Evolutionary conservation across 2,888 invertebrate species (phyloP), one percentile per base, ranked within the genome.

Genomic region (Bimastos eiseni): DNA sequence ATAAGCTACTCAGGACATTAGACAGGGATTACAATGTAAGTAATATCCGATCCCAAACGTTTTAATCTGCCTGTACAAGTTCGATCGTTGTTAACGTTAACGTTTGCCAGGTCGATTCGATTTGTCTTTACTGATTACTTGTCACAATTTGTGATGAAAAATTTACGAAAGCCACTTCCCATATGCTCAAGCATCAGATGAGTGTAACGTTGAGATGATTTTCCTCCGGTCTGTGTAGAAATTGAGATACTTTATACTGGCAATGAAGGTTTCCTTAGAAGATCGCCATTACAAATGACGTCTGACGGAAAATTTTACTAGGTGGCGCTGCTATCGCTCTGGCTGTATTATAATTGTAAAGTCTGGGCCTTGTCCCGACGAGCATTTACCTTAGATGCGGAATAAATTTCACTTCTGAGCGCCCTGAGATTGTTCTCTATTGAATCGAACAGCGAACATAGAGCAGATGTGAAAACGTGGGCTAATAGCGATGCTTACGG

Each of bases 1-100:
- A 97, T 96, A 97, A 97, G 97, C 97, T 98, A 97, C 97, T 97
- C 96, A 97, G 97, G 97, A 97, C 98, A 96, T 97, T 98, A 96
- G 98, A 98, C 97, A 97, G 97, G 96, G 97, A 98, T 96, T 98
- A 98, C 97, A 98, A 98, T 98, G 98, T 98, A 97, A 98, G 98
- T 44, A n/a, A 8, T 30, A 90, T n/a, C 70, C 70, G 70, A 70
- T 70, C 70, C 30, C n/a, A 70, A 70, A 70, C 70, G 70, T 70
- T 70, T 70, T 70, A 70, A 70, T n/a, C n/a, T 30, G 13, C 24
- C 55, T 55, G 24, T 30, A 24, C 55, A 1, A 55, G 55, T 55
- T 30, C 70, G 70, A 70, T 70, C n/a, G 70, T 70, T 70, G n/a
- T 17, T 0, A 70, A 30, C 70, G 70, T n/a, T 30, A 70, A 70